Base-by-base conservation (phyloP, 1,140 invertebrate genomes). In the Apis laboriosa region DNA sequence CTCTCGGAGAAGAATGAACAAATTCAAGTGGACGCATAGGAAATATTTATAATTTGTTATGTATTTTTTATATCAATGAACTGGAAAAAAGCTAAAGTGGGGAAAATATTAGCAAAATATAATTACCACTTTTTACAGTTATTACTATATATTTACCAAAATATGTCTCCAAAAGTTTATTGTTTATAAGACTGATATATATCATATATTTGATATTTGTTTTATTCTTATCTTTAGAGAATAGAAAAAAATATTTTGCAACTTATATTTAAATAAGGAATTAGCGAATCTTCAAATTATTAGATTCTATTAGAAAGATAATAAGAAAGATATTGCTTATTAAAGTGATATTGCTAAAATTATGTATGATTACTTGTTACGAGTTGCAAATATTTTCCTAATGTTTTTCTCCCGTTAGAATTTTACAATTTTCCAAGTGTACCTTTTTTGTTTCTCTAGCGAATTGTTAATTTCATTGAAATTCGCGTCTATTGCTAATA, bases 371-470 rank as follows among this genome's bases (percentile, higher is more conserved):
- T 21, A 78, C 56, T 75, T 67, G 55, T 58, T 80, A 66, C 71
- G 64, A 49, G 61, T 81, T 80, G 75, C 68, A 58, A 60, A 84
- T 84, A 87, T 87, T 87, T 87, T 87, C 77, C 85, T 87, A 87
- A 84, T 80, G 82, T 87, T 83, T 84, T 81, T 84, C 74, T 84
- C 82, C 66, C 68, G 51, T 80, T 87, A 84, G 73, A 68, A 77
- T 73, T 56, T 56, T 24, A 61, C 64, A 58, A 63, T 63, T 83
- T 76, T 77, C 68, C 34, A 80, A 84, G 63, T 87, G 85, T 87
- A 87, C 82, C 28, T 87, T 87, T 81, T 70, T 53, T 21, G 21
- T 51, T 70, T 53, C 21, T 78, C 34, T 28, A 17, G 78, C 9
- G 63, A 60, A 51, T 58, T 43, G 34, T 83, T 78, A 17, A 64